A percentile compares a stretch with the other conserved stretches of the same genome.
Conservation (phyloP, 2,888 invertebrate genomes). For the Monopis laevigella region DNA sequence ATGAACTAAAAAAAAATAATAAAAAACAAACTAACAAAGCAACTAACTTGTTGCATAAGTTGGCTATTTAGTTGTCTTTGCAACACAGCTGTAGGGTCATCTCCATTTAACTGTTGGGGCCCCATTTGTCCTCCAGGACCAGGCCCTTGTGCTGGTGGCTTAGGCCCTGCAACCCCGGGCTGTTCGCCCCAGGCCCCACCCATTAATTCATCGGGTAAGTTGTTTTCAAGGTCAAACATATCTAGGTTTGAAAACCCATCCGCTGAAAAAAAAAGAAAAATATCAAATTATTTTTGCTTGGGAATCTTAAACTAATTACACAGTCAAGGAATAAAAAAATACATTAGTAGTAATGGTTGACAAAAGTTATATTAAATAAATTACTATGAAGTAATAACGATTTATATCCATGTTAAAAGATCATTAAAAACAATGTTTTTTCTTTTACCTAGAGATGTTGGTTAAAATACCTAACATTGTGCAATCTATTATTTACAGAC, state of each 20-base stretch:
- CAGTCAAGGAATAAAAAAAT: too few relatives aligned
- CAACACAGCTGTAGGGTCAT: slow-evolving; percentile 70
- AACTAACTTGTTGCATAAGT: slow-evolving; percentile 72
- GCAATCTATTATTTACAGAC: too few relatives aligned
- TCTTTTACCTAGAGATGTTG: too few relatives aligned
- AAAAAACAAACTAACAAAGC: slow-evolving; percentile 24
- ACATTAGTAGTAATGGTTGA: too few relatives aligned
- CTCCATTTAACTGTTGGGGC: slow-evolving; percentile 75
- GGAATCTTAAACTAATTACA: too few relatives aligned
- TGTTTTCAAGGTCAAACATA: slow-evolving; percentile 91
- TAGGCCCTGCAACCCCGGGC: slow-evolving; percentile 70
- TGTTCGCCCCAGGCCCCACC: slow-evolving; percentile 81
- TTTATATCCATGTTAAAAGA: too few relatives aligned
- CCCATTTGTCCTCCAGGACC: slow-evolving; percentile 74
- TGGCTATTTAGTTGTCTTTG: slow-evolving; percentile 72
- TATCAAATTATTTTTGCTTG: too few relatives aligned
- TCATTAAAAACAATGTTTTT: too few relatives aligned
- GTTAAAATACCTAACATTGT: too few relatives aligned
- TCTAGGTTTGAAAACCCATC: slow-evolving; percentile 86
- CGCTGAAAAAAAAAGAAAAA: slow-evolving; percentile 37
- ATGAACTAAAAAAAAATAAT: not conserved
- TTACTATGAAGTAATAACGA: too few relatives aligned
- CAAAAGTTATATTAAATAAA: too few relatives aligned
- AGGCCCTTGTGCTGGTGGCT: slow-evolving; percentile 85
- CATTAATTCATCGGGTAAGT: slow-evolving; percentile 91